Evolutionary conservation across 2,888 invertebrate species (phyloP).

Genomic region (Agriopis aurantiaria): DNA sequence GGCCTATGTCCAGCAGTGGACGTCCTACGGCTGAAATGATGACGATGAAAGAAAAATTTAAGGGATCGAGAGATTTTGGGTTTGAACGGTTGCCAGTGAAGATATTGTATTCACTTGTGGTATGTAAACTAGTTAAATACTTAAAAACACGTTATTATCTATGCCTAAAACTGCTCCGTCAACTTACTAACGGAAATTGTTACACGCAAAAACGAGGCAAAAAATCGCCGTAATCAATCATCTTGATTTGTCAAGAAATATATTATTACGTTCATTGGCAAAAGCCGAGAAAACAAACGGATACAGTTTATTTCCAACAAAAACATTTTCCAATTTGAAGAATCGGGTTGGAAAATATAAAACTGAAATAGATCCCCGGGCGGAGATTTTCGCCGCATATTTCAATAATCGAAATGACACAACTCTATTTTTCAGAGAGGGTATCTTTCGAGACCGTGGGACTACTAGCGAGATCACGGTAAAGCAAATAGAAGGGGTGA

Average conservation of each 20-base stretch:
- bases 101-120: not conserved
- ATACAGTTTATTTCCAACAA: not conserved
- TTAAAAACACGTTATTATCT: too few relatives aligned
- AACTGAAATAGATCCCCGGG: slow-evolving; percentile 39
- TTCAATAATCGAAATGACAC: slow-evolving; percentile 56
- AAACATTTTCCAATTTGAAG: slow-evolving; percentile 16
- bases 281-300: not conserved
- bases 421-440: slow-evolving; percentile 43
- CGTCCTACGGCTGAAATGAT: too few relatives aligned
- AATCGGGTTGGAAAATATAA: slow-evolving; percentile 33
- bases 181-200: too few relatives aligned
- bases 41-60: too few relatives aligned
- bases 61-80: not conserved
- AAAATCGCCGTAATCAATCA: not conserved
- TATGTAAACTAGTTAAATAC: not conserved
- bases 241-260: not conserved
- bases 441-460: slow-evolving; percentile 44
- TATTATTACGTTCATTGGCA: not conserved
- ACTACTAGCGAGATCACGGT: slow-evolving; percentile 22
- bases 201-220: too few relatives aligned
- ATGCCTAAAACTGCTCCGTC: too few relatives aligned
- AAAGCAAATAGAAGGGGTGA: slow-evolving; percentile 1
- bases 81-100: slow-evolving; percentile 5
- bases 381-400: slow-evolving; percentile 42
- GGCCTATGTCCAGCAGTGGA: too few relatives aligned